Base-by-base conservation (phyloP, 2,888 invertebrate species). In the Cepaea hortensis region DNA sequence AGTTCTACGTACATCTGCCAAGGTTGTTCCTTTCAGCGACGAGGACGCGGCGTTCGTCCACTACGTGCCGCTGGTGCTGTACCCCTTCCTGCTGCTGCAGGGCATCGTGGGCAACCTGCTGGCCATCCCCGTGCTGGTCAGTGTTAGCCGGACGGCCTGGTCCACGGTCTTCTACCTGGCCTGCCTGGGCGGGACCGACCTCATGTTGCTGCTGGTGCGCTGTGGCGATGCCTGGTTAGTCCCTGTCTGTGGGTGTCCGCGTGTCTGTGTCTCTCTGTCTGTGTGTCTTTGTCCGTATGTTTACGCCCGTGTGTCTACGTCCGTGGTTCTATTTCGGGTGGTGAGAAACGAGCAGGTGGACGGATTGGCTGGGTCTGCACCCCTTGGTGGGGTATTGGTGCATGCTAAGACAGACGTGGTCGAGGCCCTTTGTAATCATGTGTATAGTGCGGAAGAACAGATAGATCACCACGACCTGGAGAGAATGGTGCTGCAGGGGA, bases 31-130 rank as follows among this genome's bases (percentile, higher is more conserved):
- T 55, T 55, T 55, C 55, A 75, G 46, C 50, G 46, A 20, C 18
- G 11, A 62, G 46, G 75, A 61, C 15, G 7, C 11, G 0, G 23
- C 35, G 35, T 23, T 73, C 70, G 83, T 79, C 68, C 83, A 79
- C 79, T 68, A 73, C 77, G 11, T 89, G 62, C 85, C 55, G 15
- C 70, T 23, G 68, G 93, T 86, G 87, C 85, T 93, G 11, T 94
- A 93, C 0, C 93, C 93, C 3, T 87, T 94, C 35, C 89, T 94
- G n/a, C 88, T 94, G 72, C 87, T 93, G 9, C 87, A 93, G 65
- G 94, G 94, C 35, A 92, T 93, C 13, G 90, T 94, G 76, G 94
- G 94, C 50, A 94, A 94, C 89, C 85, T 93, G 35, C 90, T 94
- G 81, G 92, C 93, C 18, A 92, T 93, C 85, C 89, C 93, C 23